A percentile compares a stretch with the other conserved stretches of the same genome.
phyloP scores from a whole-genome alignment of 2,113 vertebrate species.

The Zosterops japonicus region DNA sequence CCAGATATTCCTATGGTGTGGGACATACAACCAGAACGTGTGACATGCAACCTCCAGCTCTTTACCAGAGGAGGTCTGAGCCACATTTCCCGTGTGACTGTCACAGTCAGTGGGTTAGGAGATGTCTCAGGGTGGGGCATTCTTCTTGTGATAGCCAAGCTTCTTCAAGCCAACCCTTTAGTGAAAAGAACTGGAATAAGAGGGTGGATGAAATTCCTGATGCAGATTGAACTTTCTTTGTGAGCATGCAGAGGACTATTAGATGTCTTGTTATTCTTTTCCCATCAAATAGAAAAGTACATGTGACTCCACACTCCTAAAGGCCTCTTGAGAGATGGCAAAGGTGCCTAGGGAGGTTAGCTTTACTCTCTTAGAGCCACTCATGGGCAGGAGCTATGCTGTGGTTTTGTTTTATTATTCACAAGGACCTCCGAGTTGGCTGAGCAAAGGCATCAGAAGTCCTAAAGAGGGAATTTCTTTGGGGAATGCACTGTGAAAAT shows the following conservation, averaged over 20 bases:
- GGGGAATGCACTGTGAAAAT: neutral
- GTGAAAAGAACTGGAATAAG: neutral
- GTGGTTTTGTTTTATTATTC: neutral
- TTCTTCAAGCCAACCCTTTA: neutral
- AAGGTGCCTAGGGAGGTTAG: neutral
- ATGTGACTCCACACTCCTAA: neutral
- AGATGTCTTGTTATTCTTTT: neutral
- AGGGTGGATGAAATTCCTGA: neutral
- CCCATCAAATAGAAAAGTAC: neutral
- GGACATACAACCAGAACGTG: neutral
- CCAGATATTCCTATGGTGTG: neutral
- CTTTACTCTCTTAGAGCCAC: neutral
- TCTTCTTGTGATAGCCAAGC: neutral
- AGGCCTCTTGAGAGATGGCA: neutral
- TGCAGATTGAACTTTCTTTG: neutral
- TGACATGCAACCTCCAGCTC: accelerated
- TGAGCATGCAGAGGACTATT: neutral
- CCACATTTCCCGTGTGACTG: accelerated
- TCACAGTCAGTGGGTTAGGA: neutral
- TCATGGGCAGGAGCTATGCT: neutral
- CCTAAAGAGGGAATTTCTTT: neutral
- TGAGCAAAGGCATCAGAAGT: neutral
- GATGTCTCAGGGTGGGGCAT: neutral
- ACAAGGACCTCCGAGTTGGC: neutral
- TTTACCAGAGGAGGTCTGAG: neutral